These are phyloP conservation scores for Eupeodes corollae DNA, from an alignment of 1,140 invertebrate genomes.

Conservation along the genomic window DNA sequence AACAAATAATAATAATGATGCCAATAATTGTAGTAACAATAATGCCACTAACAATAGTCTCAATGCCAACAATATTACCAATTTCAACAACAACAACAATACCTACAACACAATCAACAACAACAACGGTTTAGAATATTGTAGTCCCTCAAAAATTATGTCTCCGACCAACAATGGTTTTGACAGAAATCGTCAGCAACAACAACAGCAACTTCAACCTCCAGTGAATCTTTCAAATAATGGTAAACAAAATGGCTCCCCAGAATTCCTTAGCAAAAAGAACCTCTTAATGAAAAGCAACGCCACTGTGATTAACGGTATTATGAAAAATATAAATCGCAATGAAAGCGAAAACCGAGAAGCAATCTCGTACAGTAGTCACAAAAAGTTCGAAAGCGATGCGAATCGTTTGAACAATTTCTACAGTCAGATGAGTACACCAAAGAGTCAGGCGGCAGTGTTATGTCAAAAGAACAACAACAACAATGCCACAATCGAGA, in stretches of 20 bases:
- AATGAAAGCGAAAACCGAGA: slow-evolving; percentile 16
- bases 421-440: slow-evolving; percentile 22
- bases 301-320: slow-evolving; percentile 33
- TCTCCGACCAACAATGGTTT: background rate
- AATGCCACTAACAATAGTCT: slow-evolving; percentile 8
- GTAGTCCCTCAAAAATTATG: slow-evolving; percentile 28
- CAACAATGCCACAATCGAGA: slow-evolving; percentile 1
- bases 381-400: slow-evolving; percentile 35
- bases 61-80: background rate
- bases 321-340: slow-evolving; percentile 33
- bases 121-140: slow-evolving; percentile 25
- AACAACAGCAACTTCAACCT: slow-evolving; percentile 11
- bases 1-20: background rate
- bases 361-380: slow-evolving; percentile 8
- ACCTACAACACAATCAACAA: slow-evolving; percentile 6
- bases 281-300: slow-evolving; percentile 33
- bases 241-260: slow-evolving; percentile 14
- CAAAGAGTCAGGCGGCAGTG: slow-evolving; percentile 13
- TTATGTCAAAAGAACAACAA: background rate
- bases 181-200: slow-evolving; percentile 4
- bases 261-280: slow-evolving; percentile 35
- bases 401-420: slow-evolving; percentile 34
- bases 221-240: slow-evolving; percentile 2
- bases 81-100: slow-evolving; percentile 2
- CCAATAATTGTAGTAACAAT: slow-evolving; percentile 1